Evolutionary conservation across 1,140 invertebrate genomes (phyloP).

Genomic region (Solenopsis fugax): DNA sequence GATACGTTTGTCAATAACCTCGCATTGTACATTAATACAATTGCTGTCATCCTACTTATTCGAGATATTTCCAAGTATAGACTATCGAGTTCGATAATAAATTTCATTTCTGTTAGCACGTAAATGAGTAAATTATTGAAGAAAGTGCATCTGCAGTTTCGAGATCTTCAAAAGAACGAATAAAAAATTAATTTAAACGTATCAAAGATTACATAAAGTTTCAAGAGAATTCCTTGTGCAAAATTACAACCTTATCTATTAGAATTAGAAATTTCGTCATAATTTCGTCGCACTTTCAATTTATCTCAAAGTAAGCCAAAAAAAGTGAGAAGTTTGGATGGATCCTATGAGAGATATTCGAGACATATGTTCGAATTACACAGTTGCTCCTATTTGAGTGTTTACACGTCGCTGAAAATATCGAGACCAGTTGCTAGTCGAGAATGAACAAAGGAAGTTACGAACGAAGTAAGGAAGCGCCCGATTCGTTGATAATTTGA

Average conservation of each 20-base stretch:
- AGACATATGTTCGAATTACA: background rate
- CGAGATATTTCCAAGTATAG: background rate
- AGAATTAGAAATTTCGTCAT: slow-evolving; percentile 16
- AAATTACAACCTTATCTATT: background rate
- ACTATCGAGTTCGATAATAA: background rate
- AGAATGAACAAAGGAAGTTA: slow-evolving; percentile 44
- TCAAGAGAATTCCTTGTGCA: background rate
- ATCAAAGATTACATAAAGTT: background rate
- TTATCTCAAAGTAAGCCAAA: slow-evolving; percentile 8
- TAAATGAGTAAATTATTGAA: background rate
- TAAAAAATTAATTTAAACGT: background rate
- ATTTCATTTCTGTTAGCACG: background rate
- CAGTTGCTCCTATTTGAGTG: slow-evolving; percentile 53
- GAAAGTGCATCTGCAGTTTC: background rate
- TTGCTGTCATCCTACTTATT: background rate
- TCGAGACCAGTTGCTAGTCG: background rate
- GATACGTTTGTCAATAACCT: slow-evolving; percentile 24
- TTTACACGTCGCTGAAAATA: no score
- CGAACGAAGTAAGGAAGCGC: slow-evolving; percentile 3
- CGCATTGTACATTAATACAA: slow-evolving; percentile 40
- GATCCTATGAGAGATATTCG: background rate
- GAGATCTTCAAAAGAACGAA: background rate
- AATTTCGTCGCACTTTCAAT: slow-evolving; percentile 8
- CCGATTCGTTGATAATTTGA: slow-evolving; percentile 62
- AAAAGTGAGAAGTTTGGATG: background rate